These are phyloP conservation scores for Chromoteleia sp. DNA, from an alignment of 2,888 invertebrate species.

Conservation along the genomic window DNA sequence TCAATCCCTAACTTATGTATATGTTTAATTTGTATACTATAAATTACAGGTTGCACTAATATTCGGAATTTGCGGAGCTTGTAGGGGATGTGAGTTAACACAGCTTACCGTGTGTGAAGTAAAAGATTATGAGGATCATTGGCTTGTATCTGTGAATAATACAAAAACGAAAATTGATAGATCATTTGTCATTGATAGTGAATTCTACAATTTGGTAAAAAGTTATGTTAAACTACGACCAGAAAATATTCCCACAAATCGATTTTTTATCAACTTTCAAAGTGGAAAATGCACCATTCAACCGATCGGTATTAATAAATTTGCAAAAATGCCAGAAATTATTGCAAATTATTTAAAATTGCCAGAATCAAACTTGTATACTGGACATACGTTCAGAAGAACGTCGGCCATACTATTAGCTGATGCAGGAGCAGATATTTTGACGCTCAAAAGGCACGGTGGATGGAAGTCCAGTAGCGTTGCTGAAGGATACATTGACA, in stretches of 20 bases:
- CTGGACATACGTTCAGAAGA: not conserved
- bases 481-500: not conserved
- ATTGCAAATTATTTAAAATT: not conserved
- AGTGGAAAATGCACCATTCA: not conserved
- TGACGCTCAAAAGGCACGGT: not conserved
- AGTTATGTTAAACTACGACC: not conserved
- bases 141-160: not conserved
- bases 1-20: too few relatives aligned
- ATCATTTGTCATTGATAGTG: not conserved
- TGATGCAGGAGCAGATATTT: slow-evolving; percentile 8
- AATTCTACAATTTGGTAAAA: not conserved
- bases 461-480: not conserved
- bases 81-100: not conserved
- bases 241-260: not conserved
- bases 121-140: not conserved
- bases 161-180: not conserved
- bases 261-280: not conserved
- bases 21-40: too few relatives aligned
- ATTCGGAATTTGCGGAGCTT: not conserved
- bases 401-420: not conserved
- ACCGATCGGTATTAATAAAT: not conserved
- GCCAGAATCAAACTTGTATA: not conserved
- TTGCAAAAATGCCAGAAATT: not conserved
- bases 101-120: not conserved
- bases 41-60: not conserved